These are phyloP conservation scores for Ganaspis sp. DNA, from an alignment of 1,140 invertebrate genomes.

Conservation along the genomic window DNA sequence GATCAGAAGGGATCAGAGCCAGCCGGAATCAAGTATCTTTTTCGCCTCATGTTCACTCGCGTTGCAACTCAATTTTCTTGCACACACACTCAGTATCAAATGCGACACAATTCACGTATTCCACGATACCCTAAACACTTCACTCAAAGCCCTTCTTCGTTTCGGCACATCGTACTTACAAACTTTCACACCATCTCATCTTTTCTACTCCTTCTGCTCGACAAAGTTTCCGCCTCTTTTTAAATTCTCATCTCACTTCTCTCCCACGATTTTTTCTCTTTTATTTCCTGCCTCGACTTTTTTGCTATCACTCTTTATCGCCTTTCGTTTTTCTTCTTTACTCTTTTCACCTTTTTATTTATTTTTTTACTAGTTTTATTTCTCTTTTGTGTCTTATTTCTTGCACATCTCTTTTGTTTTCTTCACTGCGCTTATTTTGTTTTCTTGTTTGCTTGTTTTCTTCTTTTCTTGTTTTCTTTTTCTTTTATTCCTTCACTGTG, in stretches of 20 bases:
- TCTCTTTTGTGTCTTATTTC: too few species aligned
- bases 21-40: constrained; percentile 27
- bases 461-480: too few species aligned
- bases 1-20: constrained; percentile 37
- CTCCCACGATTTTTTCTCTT: neutral
- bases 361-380: neutral
- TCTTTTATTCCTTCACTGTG: too few species aligned
- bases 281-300: constrained; percentile 7
- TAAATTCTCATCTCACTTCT: constrained; percentile 10
- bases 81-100: neutral
- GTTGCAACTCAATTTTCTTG: neutral
- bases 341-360: neutral
- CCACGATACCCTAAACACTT: neutral
- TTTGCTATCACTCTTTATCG: neutral
- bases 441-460: too few species aligned
- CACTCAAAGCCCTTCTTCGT: neutral
- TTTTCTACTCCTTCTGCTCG: neutral
- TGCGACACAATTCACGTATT: neutral
- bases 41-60: constrained; percentile 36
- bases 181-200: constrained; percentile 13
- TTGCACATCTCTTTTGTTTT: too few species aligned
- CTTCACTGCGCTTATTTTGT: neutral
- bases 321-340: too few species aligned
- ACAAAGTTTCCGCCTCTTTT: constrained; percentile 1
- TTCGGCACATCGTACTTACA: neutral